phyloP scores from a whole-genome alignment of 2,797 vertebrate species.

The Onychomys torridus region DNA sequence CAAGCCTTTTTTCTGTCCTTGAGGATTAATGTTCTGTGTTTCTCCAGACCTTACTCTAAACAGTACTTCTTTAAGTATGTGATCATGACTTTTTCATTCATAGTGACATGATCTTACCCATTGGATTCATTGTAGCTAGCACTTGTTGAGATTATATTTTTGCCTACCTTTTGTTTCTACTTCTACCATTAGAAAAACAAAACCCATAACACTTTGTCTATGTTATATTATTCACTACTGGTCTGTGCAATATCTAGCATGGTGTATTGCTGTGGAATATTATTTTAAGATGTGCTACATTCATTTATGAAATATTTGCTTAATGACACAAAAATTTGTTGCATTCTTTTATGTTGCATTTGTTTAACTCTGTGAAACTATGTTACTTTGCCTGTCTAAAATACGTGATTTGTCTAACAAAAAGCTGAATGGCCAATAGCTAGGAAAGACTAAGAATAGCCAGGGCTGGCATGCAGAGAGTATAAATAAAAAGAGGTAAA shows the following conservation, averaged over 20 bases:
- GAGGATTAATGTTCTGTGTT: slow-evolving; percentile 14
- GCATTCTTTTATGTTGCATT: neutral
- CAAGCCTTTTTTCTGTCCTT: neutral
- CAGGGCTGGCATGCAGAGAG: neutral
- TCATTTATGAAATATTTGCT: neutral
- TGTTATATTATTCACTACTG: neutral
- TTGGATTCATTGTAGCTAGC: neutral
- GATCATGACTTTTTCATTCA: neutral
- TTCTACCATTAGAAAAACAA: slow-evolving; percentile 20
- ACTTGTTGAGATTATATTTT: neutral
- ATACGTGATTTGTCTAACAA: neutral
- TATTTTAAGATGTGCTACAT: neutral
- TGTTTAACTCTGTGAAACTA: neutral
- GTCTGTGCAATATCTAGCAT: neutral
- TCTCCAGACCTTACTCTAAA: neutral
- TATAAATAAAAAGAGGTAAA: neutral
- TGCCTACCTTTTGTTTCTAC: neutral
- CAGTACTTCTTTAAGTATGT: slow-evolving; percentile 32
- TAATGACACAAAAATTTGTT: neutral
- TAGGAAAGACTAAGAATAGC: neutral
- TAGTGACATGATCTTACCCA: neutral
- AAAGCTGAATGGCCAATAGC: neutral
- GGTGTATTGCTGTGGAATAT: neutral
- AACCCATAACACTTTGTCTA: neutral
- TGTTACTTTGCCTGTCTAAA: neutral